Evolutionary conservation across 2,888 invertebrate genomes (phyloP), one percentile per base, ranked within the genome.

Genomic region (Pollenia griseotomentosa): DNA sequence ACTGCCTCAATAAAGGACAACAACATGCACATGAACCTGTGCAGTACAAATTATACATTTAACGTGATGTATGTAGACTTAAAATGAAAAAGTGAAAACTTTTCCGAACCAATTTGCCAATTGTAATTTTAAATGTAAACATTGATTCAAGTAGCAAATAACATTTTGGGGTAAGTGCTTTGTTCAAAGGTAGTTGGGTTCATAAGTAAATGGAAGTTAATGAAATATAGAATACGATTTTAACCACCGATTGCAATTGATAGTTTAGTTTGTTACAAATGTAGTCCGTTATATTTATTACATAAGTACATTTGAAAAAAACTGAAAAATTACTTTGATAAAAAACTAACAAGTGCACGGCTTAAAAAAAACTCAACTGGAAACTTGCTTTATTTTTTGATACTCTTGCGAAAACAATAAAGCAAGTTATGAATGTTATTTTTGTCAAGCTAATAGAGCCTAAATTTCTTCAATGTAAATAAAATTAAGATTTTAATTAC

Each of bases 51-150:
- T 51, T 19, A 63, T 61, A 63, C 46, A 65, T 81, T 74, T 59
- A 42, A 68, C 53, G 19, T 75, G 42, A 73, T 66, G 65, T n/a
- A 57, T 8, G 68, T 23, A 61, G 53, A 42, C 57, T 40, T 75
- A 70, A 63, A 77, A 77, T 71, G 42, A 23, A 59, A 6, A 33
- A 33, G 33, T 33, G 48, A 53, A 55, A 57, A 70, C 2, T 61
- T 57, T 55, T 53, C 33, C 53, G 11, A 23, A 71, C 88, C 89
- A 88, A 89, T 57, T 46, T 78, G 53, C 73, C 77, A 61, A 55
- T 78, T 89, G 90, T 88, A 90, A 90, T 90, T 90, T 90, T 87
- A 88, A 87, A 88, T 88, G 87, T 88, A 90, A 90, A 90, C 89
- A 90, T 88, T 88, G 88, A 88, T 82, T 88, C 75, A 88, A 48